Conservation (phyloP, 2,797 vertebrate species). For the Anabacerthia variegaticeps region DNA sequence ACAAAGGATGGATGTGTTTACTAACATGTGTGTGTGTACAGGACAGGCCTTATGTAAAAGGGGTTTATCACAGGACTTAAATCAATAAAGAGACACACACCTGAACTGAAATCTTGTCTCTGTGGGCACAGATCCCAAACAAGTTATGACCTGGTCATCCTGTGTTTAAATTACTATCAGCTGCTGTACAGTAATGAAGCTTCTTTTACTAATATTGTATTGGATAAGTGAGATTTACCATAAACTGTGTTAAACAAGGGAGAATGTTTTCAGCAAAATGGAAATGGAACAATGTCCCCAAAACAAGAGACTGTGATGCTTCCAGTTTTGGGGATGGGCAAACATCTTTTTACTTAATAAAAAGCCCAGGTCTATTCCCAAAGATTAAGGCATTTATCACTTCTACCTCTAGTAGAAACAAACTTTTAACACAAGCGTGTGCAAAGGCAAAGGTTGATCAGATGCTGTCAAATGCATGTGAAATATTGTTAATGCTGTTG, state of each 20-base stretch:
- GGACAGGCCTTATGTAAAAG: not conserved
- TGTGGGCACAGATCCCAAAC: not conserved
- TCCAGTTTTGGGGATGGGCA: not conserved
- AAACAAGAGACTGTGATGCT: not conserved
- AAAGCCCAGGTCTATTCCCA: not conserved
- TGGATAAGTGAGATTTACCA: not conserved
- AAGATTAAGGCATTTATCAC: not conserved
- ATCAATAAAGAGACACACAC: not conserved
- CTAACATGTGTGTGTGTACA: not conserved
- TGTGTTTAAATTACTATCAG: not conserved
- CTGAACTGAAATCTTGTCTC: not conserved
- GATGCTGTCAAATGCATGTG: not conserved
- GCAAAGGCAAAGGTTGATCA: not conserved
- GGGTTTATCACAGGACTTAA: accelerated
- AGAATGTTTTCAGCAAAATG: not conserved
- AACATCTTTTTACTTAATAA: not conserved
- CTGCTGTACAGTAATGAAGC: not conserved
- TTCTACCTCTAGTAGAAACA: not conserved
- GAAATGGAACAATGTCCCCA: not conserved
- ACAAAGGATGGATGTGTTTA: not conserved
- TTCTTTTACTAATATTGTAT: not conserved
- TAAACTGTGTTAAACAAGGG: not conserved
- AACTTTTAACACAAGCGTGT: accelerated
- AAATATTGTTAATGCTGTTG: not conserved
- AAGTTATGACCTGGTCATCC: not conserved